These are phyloP conservation scores for Sminthurides bifidus DNA, from an alignment of 1,140 invertebrate species.

Conservation along the genomic window DNA sequence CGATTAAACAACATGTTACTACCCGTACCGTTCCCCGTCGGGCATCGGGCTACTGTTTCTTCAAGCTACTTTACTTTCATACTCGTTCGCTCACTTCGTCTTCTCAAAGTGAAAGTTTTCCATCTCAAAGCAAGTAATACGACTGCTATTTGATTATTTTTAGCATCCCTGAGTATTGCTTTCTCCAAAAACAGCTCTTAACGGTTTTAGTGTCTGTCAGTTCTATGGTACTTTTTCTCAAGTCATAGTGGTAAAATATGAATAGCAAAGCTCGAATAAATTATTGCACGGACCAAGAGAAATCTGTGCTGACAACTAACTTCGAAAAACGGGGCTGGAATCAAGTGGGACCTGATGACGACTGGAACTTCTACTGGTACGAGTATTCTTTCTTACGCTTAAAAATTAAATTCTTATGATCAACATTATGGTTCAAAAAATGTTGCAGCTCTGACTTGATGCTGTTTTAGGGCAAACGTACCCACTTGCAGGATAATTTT, in stretches of 20 bases:
- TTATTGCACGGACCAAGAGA: conserved; percentile 86
- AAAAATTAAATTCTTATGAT: neutral
- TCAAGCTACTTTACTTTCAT: no score
- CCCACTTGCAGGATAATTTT: conserved; percentile 80
- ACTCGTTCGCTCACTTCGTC: no score
- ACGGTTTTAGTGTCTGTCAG: no score
- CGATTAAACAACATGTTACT: no score
- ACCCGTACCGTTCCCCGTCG: no score
- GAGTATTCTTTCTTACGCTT: conserved; percentile 18
- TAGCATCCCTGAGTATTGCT: no score
- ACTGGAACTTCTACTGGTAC: conserved; percentile 94
- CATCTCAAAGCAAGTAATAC: no score
- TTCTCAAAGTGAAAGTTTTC: no score
- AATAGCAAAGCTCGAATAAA: conserved; percentile 43
- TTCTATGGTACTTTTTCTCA: no score
- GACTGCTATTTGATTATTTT: no score
- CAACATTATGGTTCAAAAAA: neutral
- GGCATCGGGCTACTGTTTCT: no score
- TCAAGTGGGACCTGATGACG: conserved; percentile 79
- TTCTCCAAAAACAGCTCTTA: no score
- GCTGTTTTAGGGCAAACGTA: conserved; percentile 58
- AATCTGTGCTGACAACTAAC: conserved; percentile 86
- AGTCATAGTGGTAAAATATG: conserved; percentile 23
- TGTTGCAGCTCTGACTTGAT: neutral
- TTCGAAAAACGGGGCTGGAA: conserved; percentile 87